Evolutionary conservation across 2,888 invertebrate genomes (phyloP), one percentile per base, ranked within the genome.

Genomic region (Nymphalis urticae): DNA sequence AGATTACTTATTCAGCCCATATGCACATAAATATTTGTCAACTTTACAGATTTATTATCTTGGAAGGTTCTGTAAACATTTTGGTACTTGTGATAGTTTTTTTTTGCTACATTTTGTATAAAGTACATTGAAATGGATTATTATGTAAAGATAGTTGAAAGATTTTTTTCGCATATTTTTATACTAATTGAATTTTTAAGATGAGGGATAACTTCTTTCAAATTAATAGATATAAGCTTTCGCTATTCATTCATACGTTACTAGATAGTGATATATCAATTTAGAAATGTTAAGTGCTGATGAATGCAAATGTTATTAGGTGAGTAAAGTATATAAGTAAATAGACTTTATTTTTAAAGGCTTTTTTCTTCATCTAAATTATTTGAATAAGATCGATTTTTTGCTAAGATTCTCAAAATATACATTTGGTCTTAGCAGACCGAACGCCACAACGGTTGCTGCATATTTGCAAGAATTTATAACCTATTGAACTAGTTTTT

Each of bases 191-290:
- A 70, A 69, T 62, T 56, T 66, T 64, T 65, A 64, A 59, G 59
- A 54, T 65, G 60, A 50, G 13, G 48, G 51, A 42, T 42, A 42
- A 13, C 42, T 16, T 58, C 68, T 66, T 71, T 71, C 63, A 69
- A 64, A 64, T 72, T 71, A 63, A 64, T 74, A 68, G 70, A 48
- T 58, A 24, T 74, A 74, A 68, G 73, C 74, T 74, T 74, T 51
- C 62, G 73, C 72, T 63, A 60, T 63, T 73, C 61, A 63, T 67
- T 72, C 62, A 63, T 69, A 50, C 59, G 58, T 70, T 66, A 50
- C 62, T 74, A 74, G 74, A 64, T 72, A 74, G 73, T 66, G 54
- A 67, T 68, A 70, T 73, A 74, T 73, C 71, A 72, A 73, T 70
- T 70, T 74, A 74, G 69, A 61, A 66, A 68, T 69, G 42, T 60